A percentile compares a stretch with the other conserved stretches of the same genome.
Conservation (phyloP, 2,113 vertebrate species). For the Pampusana beccarii region DNA sequence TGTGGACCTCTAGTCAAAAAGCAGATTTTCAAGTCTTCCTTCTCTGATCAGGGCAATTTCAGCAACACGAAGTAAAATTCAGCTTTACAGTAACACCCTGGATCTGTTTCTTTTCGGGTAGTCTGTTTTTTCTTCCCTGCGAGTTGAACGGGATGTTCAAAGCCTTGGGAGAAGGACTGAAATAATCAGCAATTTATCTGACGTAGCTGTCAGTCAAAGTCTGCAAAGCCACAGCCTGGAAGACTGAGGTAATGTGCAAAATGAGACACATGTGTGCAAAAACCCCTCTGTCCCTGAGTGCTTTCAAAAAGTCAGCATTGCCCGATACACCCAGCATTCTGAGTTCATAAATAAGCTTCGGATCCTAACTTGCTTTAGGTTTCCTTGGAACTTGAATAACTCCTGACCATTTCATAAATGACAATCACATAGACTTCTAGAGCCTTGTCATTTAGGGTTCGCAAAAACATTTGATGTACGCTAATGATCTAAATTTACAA, state of each 20-base stretch:
- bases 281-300: not conserved
- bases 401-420: not conserved
- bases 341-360: not conserved
- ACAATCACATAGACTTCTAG: not conserved
- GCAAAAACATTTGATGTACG: not conserved
- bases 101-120: not conserved
- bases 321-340: not conserved
- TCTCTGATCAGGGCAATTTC: not conserved
- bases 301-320: not conserved
- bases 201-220: not conserved
- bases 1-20: not conserved
- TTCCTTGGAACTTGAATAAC: not conserved
- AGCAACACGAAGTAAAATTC: not conserved
- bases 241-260: conserved; percentile 1
- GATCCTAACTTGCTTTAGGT: not conserved
- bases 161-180: conserved; percentile 17
- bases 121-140: not conserved
- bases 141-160: not conserved
- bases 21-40: not conserved
- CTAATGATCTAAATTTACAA: not conserved
- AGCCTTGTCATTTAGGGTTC: not conserved
- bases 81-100: not conserved
- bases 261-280: conserved; percentile 9
- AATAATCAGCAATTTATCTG: conserved; percentile 15
- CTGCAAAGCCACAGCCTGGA: not conserved